Evolutionary conservation across 2,797 vertebrate genomes (phyloP).

Genomic region (Clarias fuscus): DNA sequence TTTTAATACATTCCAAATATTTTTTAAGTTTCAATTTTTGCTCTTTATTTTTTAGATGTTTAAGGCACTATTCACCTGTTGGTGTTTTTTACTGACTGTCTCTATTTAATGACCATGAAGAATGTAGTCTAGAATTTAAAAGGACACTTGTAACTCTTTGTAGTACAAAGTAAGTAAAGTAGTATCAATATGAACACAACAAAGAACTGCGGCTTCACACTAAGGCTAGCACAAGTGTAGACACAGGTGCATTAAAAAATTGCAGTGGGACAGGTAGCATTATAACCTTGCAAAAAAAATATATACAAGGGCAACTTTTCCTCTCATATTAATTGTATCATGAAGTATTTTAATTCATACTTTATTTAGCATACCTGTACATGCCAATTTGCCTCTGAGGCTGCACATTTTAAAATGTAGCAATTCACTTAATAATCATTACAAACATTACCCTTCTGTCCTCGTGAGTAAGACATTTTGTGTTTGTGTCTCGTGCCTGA

Average conservation of each 20-base stretch:
- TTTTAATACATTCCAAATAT: not conserved
- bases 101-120: not conserved
- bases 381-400: not conserved
- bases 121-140: not conserved
- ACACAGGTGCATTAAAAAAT: not conserved
- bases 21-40: not conserved
- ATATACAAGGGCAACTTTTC: not conserved
- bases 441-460: conserved; percentile 9
- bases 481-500: conserved; percentile 53
- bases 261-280: not conserved
- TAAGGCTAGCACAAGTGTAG: not conserved
- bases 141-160: not conserved
- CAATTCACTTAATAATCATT: conserved; percentile 3
- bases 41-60: not conserved
- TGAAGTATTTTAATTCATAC: not conserved
- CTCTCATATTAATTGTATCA: not conserved
- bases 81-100: not conserved
- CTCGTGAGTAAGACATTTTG: conserved; percentile 29
- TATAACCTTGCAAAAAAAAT: not conserved
- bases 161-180: not conserved
- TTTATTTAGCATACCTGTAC: not conserved
- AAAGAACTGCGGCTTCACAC: not conserved
- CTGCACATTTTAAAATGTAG: not conserved
- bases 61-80: not conserved
- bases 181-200: no score